These are phyloP conservation scores for Leptothorax acervorum DNA, from an alignment of 2,888 invertebrate species.

Conservation along the genomic window DNA sequence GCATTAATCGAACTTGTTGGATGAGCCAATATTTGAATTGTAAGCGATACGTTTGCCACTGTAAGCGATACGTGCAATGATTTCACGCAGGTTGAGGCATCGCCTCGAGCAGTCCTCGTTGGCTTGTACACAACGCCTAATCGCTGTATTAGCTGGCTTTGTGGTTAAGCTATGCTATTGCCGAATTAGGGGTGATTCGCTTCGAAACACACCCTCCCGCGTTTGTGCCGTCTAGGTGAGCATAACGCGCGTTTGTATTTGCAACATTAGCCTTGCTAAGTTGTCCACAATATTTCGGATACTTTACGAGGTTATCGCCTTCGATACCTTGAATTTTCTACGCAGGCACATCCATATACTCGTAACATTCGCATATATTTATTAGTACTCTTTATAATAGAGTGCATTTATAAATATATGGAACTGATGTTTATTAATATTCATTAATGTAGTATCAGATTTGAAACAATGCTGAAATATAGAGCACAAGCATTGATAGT, in stretches of 20 bases:
- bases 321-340: neutral
- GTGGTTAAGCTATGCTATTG: slow-evolving; percentile 81
- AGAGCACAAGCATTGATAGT: neutral
- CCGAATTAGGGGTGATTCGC: slow-evolving; percentile 80
- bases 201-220: slow-evolving; percentile 77
- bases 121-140: slow-evolving; percentile 79
- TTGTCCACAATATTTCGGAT: neutral
- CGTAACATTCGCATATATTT: neutral
- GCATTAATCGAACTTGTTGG: neutral
- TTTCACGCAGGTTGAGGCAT: slow-evolving; percentile 75
- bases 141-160: slow-evolving; percentile 82
- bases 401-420: neutral
- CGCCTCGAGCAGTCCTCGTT: slow-evolving; percentile 76
- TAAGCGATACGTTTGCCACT: slow-evolving; percentile 59
- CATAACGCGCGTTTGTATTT: slow-evolving; percentile 38
- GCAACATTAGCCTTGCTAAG: slow-evolving; percentile 19
- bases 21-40: slow-evolving; percentile 42
- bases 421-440: neutral
- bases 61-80: slow-evolving; percentile 77
- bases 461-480: neutral
- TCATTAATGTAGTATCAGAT: neutral
- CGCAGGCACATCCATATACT: no score
- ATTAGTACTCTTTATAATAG: neutral
- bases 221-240: slow-evolving; percentile 74
- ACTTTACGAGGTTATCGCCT: neutral